Percentiles rank a stretch among this genome's conserved stretches.
These are phyloP conservation scores for Agapetus fuscipes DNA, from an alignment of 2,888 invertebrate species.

Conservation along the genomic window DNA sequence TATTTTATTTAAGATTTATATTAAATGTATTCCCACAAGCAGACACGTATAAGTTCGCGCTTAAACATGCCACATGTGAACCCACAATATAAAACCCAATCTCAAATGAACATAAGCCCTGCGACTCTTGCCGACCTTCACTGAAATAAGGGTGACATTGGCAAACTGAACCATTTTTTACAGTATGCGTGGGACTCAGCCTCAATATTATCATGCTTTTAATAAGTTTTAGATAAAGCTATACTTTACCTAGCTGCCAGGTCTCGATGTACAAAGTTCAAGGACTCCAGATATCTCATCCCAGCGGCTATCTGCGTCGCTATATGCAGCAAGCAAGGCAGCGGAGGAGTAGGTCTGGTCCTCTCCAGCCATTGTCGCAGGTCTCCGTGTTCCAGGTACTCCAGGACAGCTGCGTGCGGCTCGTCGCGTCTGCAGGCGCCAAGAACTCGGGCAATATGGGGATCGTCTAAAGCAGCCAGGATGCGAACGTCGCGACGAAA, in stretches of 20 bases:
- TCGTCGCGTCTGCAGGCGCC: slow-evolving; percentile 68
- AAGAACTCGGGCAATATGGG: slow-evolving; percentile 65
- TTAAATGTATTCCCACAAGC: no score
- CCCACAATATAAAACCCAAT: no score
- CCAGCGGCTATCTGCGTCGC: slow-evolving; percentile 81
- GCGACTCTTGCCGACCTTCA: no score
- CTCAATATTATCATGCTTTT: no score
- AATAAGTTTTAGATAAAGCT: no score
- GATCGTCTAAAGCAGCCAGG: slow-evolving; percentile 70
- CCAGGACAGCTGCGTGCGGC: slow-evolving; percentile 71
- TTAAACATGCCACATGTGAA: no score
- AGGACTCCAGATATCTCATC: slow-evolving; percentile 79
- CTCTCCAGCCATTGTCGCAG: slow-evolving; percentile 71
- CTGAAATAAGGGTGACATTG: no score
- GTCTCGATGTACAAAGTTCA: slow-evolving; percentile 87
- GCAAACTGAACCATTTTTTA: no score
- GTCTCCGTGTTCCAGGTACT: slow-evolving; percentile 77
- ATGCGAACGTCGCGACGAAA: slow-evolving; percentile 82
- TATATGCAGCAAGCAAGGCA: slow-evolving; percentile 65
- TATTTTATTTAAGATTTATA: no score
- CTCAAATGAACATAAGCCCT: no score
- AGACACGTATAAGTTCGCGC: no score
- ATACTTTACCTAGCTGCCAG: slow-evolving; percentile 61
- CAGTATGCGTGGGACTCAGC: no score
- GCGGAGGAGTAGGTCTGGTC: slow-evolving; percentile 55